These are phyloP conservation scores for Morone chrysops DNA, from an alignment of 2,113 vertebrate species.

Conservation along the genomic window DNA sequence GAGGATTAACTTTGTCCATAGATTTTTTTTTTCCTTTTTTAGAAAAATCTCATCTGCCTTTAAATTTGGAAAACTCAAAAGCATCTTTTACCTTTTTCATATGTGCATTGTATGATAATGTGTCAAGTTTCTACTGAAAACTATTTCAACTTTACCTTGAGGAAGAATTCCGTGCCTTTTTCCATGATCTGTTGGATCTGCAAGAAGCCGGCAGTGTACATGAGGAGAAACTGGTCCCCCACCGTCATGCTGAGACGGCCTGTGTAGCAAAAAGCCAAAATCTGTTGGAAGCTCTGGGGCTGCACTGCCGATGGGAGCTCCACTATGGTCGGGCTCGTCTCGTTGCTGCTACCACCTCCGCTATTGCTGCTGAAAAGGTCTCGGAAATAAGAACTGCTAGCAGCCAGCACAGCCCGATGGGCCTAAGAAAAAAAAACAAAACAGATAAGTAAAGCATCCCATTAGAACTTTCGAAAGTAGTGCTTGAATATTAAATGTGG, in stretches of 20 bases:
- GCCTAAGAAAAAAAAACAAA: constrained; percentile 76
- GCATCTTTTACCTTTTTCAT: background rate
- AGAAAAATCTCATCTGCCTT: too few relatives aligned
- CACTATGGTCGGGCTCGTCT: constrained; percentile 88
- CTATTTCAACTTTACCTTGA: constrained; percentile 88
- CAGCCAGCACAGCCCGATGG: constrained; percentile 95
- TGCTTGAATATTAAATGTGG: background rate
- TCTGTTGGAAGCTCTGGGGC: constrained; percentile 98
- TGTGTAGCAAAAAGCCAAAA: constrained; percentile 96
- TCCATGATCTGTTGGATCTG: constrained; percentile 99
- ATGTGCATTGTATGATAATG: background rate
- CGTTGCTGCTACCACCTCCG: constrained; percentile 85
- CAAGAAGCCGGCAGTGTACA: constrained; percentile 97
- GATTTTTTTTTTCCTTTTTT: too few relatives aligned
- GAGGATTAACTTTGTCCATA: too few relatives aligned
- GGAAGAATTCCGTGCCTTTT: constrained; percentile 97
- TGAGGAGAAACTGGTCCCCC: constrained; percentile 97
- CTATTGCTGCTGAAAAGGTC: constrained; percentile 94
- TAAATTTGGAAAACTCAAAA: background rate
- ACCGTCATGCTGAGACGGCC: constrained; percentile 98
- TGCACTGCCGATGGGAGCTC: constrained; percentile 95
- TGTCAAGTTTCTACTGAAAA: background rate
- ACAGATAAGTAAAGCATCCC: background rate
- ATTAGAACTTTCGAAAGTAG: background rate
- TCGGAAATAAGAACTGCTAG: constrained; percentile 98